phyloP scores from a whole-genome alignment of 2,888 invertebrate genomes.

The Sphaerophoria rueppellii region DNA sequence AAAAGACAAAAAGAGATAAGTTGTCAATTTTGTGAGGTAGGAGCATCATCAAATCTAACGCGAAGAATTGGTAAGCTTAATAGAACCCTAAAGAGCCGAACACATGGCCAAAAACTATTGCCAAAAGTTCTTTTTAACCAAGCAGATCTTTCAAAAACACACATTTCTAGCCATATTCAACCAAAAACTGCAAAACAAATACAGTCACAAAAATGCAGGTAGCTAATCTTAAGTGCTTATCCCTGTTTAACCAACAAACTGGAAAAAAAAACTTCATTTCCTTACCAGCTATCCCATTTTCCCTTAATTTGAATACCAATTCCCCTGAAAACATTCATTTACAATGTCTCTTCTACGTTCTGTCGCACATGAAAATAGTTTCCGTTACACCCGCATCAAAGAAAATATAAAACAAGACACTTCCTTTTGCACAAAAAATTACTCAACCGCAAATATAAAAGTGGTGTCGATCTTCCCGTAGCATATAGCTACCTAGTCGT shows the following conservation, averaged over 20 bases:
- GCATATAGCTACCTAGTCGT: too few relatives aligned
- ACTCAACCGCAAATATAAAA: constrained; percentile 56
- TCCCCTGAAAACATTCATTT: constrained; percentile 47
- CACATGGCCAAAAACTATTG: too few relatives aligned
- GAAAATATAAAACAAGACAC: constrained; percentile 31
- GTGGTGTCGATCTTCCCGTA: constrained; percentile 26
- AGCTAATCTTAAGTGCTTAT: neutral
- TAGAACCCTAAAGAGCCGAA: too few relatives aligned
- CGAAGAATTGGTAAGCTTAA: too few relatives aligned
- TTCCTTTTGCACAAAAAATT: constrained; percentile 62
- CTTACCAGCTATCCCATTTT: constrained; percentile 33
- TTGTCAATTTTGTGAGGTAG: too few relatives aligned
- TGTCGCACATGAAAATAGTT: constrained; percentile 35
- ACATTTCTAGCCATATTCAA: too few relatives aligned
- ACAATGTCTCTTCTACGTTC: constrained; percentile 45
- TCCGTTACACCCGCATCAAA: constrained; percentile 70
- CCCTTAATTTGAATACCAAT: constrained; percentile 45
- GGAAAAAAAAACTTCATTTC: constrained; percentile 29
- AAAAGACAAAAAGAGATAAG: too few relatives aligned
- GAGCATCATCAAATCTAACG: too few relatives aligned
- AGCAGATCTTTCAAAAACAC: too few relatives aligned
- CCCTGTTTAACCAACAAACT: neutral
- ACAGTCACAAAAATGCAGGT: constrained; percentile 17
- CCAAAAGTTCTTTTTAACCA: too few relatives aligned
- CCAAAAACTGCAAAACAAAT: too few relatives aligned